A percentile compares a stretch with the other conserved stretches of the same genome.
phyloP scores from a whole-genome alignment of 1,140 invertebrate genomes.

The Phymorhynchus buccinoides region DNA sequence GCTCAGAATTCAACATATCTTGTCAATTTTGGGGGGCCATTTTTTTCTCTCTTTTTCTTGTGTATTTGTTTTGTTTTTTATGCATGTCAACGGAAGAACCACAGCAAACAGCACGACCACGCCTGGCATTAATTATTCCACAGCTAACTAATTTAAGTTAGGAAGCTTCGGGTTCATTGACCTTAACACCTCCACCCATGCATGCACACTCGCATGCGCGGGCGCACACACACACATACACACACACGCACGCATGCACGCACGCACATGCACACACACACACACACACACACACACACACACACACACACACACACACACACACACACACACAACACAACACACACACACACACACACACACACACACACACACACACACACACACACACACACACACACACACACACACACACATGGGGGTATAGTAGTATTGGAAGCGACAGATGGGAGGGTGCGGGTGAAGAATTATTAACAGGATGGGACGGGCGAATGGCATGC shows the following conservation, averaged over 20 bases:
- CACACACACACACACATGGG: background rate
- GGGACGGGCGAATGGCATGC: background rate
- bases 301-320: background rate
- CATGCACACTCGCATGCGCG: background rate
- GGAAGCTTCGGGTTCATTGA: too few relatives aligned
- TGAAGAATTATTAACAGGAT: background rate
- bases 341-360: background rate
- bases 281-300: background rate
- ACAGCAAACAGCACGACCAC: too few relatives aligned
- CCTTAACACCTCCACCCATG: background rate
- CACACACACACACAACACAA: background rate
- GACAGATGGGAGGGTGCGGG: background rate
- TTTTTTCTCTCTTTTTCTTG: too few relatives aligned
- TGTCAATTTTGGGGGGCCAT: too few relatives aligned
- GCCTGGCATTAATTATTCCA: too few relatives aligned
- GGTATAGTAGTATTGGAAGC: too few relatives aligned
- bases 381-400: conserved; percentile 14
- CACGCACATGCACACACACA: background rate
- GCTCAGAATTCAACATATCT: too few relatives aligned
- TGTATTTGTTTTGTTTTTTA: too few relatives aligned
- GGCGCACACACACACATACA: background rate
- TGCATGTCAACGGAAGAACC: too few relatives aligned
- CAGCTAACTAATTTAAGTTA: too few relatives aligned
- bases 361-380: conserved; percentile 25
- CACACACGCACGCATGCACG: background rate